Conservation (phyloP, 2,888 invertebrate genomes). For the Brachypalpus laphriformis region DNA sequence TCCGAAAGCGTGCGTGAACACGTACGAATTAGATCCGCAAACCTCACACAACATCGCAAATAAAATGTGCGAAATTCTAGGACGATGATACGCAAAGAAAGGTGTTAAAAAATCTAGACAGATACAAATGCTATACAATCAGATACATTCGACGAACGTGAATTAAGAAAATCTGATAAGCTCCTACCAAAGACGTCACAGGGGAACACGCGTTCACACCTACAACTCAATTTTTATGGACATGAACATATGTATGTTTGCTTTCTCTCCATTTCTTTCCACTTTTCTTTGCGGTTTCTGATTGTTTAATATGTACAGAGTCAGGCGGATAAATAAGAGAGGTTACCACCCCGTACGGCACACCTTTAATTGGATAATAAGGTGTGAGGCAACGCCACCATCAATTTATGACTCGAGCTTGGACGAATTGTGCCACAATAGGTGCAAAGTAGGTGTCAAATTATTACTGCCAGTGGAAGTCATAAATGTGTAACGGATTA, state of each 20-base stretch:
- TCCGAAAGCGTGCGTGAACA: slow-evolving; percentile 27
- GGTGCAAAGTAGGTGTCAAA: slow-evolving; percentile 61
- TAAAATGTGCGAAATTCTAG: slow-evolving; percentile 41
- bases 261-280: not conserved
- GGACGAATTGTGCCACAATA: slow-evolving; percentile 3
- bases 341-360: slow-evolving; percentile 15
- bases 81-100: not conserved
- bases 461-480: slow-evolving; percentile 26
- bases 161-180: not conserved
- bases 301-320: not conserved
- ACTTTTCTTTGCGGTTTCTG: not conserved
- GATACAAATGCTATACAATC: not conserved
- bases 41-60: slow-evolving; percentile 34
- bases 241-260: slow-evolving; percentile 1
- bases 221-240: not conserved
- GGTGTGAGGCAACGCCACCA: slow-evolving; percentile 20
- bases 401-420: not conserved
- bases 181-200: slow-evolving; percentile 10
- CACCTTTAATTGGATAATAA: slow-evolving; percentile 60
- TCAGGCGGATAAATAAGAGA: not conserved
- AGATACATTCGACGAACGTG: not conserved
- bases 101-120: slow-evolving; percentile 2
- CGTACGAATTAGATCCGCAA: slow-evolving; percentile 33
- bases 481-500: slow-evolving; percentile 53
- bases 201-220: slow-evolving; percentile 50